Conservation (phyloP, 2,113 vertebrate species). For the Poeciliopsis prolifica region DNA sequence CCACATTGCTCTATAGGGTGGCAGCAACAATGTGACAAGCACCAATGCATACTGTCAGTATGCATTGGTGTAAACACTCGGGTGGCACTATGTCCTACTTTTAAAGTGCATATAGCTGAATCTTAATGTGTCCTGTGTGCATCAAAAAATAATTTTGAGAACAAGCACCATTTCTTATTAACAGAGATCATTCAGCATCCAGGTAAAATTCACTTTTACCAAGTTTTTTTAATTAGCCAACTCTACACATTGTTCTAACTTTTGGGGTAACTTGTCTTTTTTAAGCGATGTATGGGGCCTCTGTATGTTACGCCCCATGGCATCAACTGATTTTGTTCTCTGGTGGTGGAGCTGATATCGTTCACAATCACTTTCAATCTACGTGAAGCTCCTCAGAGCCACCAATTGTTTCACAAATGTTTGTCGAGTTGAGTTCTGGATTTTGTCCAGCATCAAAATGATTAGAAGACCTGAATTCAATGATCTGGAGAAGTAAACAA, state of each 20-base stretch:
- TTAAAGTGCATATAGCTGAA: neutral
- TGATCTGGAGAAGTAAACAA: neutral
- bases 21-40: no score
- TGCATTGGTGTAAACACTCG: neutral
- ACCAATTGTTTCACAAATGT: neutral
- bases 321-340: no score
- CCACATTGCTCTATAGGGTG: no score
- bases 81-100: neutral
- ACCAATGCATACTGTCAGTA: neutral
- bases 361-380: neutral
- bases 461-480: neutral
- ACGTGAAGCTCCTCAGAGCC: neutral
- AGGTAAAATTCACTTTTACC: no score
- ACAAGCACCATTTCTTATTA: neutral
- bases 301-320: no score
- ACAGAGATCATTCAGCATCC: neutral
- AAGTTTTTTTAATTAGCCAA: no score
- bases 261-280: no score
- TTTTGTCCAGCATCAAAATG: neutral
- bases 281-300: no score
- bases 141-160: neutral
- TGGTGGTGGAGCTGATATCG: no score
- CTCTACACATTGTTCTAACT: no score
- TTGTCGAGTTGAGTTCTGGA: neutral
- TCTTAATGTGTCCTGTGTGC: neutral